phyloP scores from a whole-genome alignment of 2,888 invertebrate genomes.

The Lithophane leautieri region DNA sequence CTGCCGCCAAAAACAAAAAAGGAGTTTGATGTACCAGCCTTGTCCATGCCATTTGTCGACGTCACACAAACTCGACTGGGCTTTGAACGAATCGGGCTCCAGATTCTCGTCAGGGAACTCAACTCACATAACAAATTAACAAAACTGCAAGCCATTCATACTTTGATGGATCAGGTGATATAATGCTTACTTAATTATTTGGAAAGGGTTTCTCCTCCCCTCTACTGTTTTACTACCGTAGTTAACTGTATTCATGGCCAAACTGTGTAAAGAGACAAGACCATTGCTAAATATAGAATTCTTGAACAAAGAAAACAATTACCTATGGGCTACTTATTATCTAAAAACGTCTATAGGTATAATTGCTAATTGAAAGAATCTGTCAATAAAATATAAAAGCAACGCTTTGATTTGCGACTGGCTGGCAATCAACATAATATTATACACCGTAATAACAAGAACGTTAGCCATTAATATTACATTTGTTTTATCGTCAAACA shows the following conservation, averaged over 20 bases:
- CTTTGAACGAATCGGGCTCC: conserved; percentile 81
- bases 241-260: not conserved
- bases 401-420: not conserved
- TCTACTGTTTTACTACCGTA: not conserved
- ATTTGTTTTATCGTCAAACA: conserved; percentile 57
- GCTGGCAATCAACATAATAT: no score
- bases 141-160: conserved; percentile 84
- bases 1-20: conserved; percentile 76
- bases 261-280: not conserved
- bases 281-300: not conserved
- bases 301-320: not conserved
- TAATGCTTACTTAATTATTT: not conserved
- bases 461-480: not conserved
- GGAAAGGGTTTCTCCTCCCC: not conserved
- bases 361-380: not conserved
- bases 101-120: conserved; percentile 79
- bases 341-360: not conserved
- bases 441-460: not conserved
- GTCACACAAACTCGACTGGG: conserved; percentile 79
- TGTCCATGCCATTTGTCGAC: conserved; percentile 82
- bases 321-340: not conserved
- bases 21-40: conserved; percentile 84
- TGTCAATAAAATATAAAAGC: not conserved
- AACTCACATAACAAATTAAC: conserved; percentile 77
- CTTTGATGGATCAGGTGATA: conserved; percentile 81